phyloP scores from a whole-genome alignment of 2,113 vertebrate genomes.

The Ia io region DNA sequence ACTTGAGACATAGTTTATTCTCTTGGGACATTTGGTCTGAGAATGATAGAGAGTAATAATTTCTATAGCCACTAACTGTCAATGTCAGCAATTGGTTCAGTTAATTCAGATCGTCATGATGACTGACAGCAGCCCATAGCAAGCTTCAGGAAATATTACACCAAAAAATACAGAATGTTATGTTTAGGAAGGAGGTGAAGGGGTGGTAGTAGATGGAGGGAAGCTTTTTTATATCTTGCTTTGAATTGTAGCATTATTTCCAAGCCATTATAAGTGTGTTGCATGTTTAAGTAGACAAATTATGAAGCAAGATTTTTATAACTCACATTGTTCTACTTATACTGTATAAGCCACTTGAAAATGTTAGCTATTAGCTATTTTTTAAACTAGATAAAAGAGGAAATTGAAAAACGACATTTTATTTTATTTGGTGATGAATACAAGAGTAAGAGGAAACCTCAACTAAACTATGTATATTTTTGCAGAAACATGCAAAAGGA shows the following conservation, averaged over 20 bases:
- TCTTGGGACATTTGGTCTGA: neutral
- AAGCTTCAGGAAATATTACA: neutral
- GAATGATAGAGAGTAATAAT: neutral
- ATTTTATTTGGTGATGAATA: neutral
- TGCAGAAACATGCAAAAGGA: conserved; percentile 96
- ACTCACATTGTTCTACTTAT: neutral
- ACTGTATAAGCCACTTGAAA: neutral
- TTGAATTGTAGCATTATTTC: neutral
- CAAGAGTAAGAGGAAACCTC: neutral
- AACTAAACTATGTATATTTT: conserved; percentile 49
- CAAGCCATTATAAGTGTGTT: neutral
- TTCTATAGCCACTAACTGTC: neutral
- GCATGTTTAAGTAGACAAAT: conserved; percentile 12
- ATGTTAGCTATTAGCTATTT: neutral
- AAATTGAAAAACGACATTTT: conserved; percentile 13
- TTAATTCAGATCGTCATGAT: neutral
- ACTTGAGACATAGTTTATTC: neutral
- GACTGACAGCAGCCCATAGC: neutral
- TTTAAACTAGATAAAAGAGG: conserved; percentile 6
- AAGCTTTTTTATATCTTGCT: neutral
- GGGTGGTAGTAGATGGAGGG: neutral
- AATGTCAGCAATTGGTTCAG: neutral
- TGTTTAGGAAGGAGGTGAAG: neutral
- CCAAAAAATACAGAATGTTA: conserved; percentile 24
- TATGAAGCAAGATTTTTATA: conserved; percentile 25